These are phyloP conservation scores for Tenualosa ilisha DNA, from an alignment of 2,797 vertebrate species.

Conservation along the genomic window DNA sequence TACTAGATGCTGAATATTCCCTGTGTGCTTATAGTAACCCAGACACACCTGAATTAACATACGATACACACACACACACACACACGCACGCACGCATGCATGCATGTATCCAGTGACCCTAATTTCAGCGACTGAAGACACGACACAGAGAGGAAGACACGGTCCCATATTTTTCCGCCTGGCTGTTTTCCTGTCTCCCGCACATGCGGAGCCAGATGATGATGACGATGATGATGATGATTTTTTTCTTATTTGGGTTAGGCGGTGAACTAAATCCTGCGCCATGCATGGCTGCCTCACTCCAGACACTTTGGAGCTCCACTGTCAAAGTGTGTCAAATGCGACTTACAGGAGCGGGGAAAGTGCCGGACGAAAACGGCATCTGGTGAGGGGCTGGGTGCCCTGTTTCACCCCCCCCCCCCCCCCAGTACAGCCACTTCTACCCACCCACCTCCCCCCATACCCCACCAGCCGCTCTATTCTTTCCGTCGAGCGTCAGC, in stretches of 20 bases:
- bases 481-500: not conserved
- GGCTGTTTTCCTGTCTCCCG: conserved; percentile 52
- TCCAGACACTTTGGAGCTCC: not conserved
- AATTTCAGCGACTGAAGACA: not conserved
- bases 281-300: not conserved
- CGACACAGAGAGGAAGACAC: not conserved
- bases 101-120: not conserved
- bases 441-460: not conserved
- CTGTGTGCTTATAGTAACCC: not conserved
- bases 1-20: not conserved
- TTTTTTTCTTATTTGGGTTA: conserved; percentile 20
- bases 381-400: not conserved
- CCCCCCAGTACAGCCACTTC: not conserved
- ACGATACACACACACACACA: not conserved
- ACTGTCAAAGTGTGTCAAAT: not conserved
- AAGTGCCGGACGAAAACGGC: conserved; percentile 4
- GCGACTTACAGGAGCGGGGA: not conserved
- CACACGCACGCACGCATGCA: not conserved
- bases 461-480: conserved; percentile 36
- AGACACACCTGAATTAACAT: not conserved
- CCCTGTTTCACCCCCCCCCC: not conserved
- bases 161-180: conserved; percentile 50
- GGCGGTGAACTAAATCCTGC: not conserved
- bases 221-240: not conserved
- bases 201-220: not conserved